These are phyloP conservation scores for Propithecus coquereli DNA, from an alignment of 2,113 vertebrate genomes.

Conservation along the genomic window DNA sequence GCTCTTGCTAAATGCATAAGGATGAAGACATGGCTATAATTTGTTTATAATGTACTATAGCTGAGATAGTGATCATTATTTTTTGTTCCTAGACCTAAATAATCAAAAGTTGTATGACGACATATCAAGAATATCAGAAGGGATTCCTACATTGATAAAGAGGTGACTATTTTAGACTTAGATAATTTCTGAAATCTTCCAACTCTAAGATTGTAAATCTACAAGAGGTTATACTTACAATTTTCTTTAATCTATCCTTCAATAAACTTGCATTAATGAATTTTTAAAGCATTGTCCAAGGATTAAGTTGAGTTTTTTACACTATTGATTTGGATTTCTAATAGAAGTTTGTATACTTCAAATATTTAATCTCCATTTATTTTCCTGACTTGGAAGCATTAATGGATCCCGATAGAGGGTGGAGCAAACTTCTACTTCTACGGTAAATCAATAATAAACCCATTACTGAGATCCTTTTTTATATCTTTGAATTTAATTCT, in stretches of 20 bases:
- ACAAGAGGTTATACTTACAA: not conserved
- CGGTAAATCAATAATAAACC: not conserved
- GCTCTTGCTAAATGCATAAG: not conserved
- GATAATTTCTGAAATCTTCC: not conserved
- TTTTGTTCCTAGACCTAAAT: not conserved
- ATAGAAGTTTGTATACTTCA: not conserved
- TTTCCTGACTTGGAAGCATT: not conserved
- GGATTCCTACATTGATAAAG: not conserved
- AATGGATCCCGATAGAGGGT: not conserved
- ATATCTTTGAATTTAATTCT: not conserved
- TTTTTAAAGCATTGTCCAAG: not conserved
- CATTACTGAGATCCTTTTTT: not conserved
- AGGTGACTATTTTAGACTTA: not conserved
- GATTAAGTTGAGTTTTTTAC: not conserved
- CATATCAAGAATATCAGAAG: not conserved
- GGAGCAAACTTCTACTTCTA: not conserved
- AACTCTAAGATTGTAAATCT: not conserved
- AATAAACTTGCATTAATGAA: not conserved
- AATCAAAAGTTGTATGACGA: not conserved
- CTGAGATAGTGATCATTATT: not conserved
- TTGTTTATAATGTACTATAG: not conserved
- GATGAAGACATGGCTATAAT: not conserved
- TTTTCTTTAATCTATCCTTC: not conserved
- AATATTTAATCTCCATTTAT: conserved; percentile 6
- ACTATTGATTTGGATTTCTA: conserved; percentile 1